Conservation (phyloP, 2,797 vertebrate genomes). For the Catamblyrhynchus diadema region DNA sequence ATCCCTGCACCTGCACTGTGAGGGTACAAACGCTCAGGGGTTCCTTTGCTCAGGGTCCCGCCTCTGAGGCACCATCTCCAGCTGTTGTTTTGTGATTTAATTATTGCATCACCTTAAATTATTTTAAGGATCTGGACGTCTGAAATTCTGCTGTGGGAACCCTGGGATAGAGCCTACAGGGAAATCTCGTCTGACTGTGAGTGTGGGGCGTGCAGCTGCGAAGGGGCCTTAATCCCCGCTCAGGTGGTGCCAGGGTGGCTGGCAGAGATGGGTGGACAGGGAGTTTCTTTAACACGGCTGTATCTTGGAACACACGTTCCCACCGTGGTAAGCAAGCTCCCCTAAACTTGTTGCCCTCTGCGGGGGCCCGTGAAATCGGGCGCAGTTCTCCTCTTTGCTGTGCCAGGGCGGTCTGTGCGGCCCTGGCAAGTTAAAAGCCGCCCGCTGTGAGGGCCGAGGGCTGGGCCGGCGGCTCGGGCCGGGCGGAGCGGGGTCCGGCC, state of each 20-base stretch:
- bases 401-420: background rate
- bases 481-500: fast-evolving
- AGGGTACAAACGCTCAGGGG: background rate
- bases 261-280: background rate
- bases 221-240: background rate
- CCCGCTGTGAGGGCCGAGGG: background rate
- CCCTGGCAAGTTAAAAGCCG: fast-evolving
- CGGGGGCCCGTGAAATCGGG: fast-evolving
- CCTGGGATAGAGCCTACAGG: too few relatives aligned
- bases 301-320: fast-evolving
- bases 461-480: background rate
- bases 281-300: background rate
- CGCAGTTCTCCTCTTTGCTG: fast-evolving
- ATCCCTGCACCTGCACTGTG: fast-evolving
- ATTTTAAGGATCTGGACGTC: background rate
- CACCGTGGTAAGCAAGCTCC: fast-evolving
- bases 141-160: background rate
- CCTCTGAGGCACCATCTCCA: background rate
- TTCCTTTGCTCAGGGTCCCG: background rate
- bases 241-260: background rate
- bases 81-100: background rate
- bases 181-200: background rate
- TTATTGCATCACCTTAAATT: background rate
- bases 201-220: background rate
- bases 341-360: background rate